Base-by-base conservation (phyloP, 2,888 invertebrate genomes). In the Biston betularia region DNA sequence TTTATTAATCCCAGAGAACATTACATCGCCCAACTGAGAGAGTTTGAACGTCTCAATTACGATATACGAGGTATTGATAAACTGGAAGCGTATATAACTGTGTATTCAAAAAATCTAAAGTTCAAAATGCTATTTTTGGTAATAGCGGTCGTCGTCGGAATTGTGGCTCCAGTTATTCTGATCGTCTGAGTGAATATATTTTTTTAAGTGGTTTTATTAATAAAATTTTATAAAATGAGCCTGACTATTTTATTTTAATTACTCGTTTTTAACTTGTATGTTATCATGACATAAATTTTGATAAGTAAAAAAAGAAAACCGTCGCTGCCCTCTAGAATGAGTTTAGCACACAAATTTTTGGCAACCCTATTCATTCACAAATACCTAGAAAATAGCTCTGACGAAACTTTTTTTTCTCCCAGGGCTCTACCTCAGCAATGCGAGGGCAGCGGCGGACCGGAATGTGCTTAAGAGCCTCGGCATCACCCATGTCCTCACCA, bases 401-500 rank as follows among this genome's bases (percentile, higher is more conserved):
- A 56, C 45, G 6, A 45, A 34, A 38, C 12, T 57, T 57, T 57
- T 48, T 46, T 57, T 57, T 57, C 44, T 57, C 57, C 48, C 86
- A 59, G 93, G 92, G 10, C 86, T 93, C 0, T 93, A 92, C 73
- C 79, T 93, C 48, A 90, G 92, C 83, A 93, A 93, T 87, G 92
- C 90, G 40, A 75, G 85, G 66, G 92, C 93, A 4, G 93, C 93
- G 1, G 79, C 82, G 14, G 92, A 93, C 76, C 76, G 74, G 65
- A 68, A 82, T 74, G 85, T 93, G 1, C 86, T 93, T 57, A 74
- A 83, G 67, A 75, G 83, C 10, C 92, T 93, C 78, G 89, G 89
- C 68, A 93, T 93, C 84, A 89, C 89, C 76, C 93, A 93, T 81
- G 86, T 93, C 14, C 92, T 93, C 83, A 92, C 93, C n/a, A 81